A percentile compares a stretch with the other conserved stretches of the same genome.
phyloP scores from a whole-genome alignment of 2,888 invertebrate genomes.

The Drosophila demipolita region DNA sequence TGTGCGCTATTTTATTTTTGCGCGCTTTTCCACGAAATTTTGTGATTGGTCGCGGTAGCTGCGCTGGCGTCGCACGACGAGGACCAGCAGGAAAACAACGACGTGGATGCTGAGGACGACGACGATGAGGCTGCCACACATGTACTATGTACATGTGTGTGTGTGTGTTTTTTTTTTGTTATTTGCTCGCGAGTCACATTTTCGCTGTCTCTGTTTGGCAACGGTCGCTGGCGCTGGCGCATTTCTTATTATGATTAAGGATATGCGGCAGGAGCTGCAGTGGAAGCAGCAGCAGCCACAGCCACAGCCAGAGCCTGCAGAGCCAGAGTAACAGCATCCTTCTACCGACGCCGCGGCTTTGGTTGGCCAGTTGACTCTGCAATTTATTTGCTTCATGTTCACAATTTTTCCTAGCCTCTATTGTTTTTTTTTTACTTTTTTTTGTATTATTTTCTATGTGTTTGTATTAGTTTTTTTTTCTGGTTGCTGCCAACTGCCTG shows the following conservation, averaged over 20 bases:
- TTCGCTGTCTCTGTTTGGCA: slow-evolving; percentile 79
- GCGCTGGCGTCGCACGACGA: slow-evolving; percentile 60
- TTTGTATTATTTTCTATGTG: slow-evolving; percentile 12
- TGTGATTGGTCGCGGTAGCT: slow-evolving; percentile 77
- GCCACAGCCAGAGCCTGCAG: slow-evolving; percentile 14
- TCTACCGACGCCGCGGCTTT: slow-evolving; percentile 47
- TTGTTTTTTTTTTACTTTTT: slow-evolving; percentile 6
- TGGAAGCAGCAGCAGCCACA: slow-evolving; percentile 39
- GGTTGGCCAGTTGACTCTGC: slow-evolving; percentile 66
- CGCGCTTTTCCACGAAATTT: slow-evolving; percentile 81
- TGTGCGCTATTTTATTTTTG: slow-evolving; percentile 75
- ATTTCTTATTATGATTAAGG: slow-evolving; percentile 82
- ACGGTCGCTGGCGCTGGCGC: slow-evolving; percentile 69
- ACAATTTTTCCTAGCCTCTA: slow-evolving; percentile 21
- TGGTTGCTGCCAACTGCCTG: slow-evolving; percentile 59
- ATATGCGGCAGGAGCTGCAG: slow-evolving; percentile 56
- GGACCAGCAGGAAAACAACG: slow-evolving; percentile 59
- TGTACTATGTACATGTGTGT: slow-evolving; percentile 26
- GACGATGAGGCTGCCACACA: slow-evolving; percentile 49
- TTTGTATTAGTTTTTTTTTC: slow-evolving; percentile 39
- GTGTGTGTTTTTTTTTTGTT: slow-evolving; percentile 46
- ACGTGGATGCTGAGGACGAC: slow-evolving; percentile 62
- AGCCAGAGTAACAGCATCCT: slow-evolving; percentile 39
- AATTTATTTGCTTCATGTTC: slow-evolving; percentile 61
- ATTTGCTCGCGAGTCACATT: slow-evolving; percentile 65